phyloP scores from a whole-genome alignment of 1,140 invertebrate species.

The Uloborus diversus region DNA sequence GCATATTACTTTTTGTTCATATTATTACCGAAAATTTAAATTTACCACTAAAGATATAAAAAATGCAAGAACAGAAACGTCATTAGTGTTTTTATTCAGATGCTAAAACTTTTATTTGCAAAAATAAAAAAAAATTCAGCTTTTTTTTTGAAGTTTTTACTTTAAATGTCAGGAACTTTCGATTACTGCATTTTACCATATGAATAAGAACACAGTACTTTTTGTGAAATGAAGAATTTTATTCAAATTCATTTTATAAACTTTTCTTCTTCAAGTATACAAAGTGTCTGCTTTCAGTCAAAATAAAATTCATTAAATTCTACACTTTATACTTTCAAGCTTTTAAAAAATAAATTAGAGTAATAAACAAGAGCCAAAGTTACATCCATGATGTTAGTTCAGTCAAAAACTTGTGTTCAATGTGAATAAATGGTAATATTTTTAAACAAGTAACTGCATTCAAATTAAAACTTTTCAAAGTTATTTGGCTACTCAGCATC shows the following conservation, averaged over 20 bases:
- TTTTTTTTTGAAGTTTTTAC: too few species aligned
- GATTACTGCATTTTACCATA: too few species aligned
- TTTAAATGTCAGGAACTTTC: too few species aligned
- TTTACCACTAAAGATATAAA: too few species aligned
- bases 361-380: constrained; percentile 47
- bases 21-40: too few species aligned
- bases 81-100: too few species aligned
- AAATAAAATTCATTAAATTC: constrained; percentile 44
- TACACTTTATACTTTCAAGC: constrained; percentile 29
- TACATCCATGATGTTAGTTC: constrained; percentile 50
- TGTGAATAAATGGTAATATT: not conserved
- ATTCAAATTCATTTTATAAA: constrained; percentile 56
- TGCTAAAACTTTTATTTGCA: too few species aligned
- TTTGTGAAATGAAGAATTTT: constrained; percentile 54
- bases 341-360: constrained; percentile 49
- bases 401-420: constrained; percentile 15
- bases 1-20: too few species aligned
- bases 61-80: too few species aligned
- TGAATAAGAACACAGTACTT: not conserved
- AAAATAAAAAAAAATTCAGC: too few species aligned
- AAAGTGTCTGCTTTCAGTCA: constrained; percentile 57
- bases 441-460: constrained; percentile 20
- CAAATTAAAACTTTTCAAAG: not conserved
- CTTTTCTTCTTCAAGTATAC: constrained; percentile 54
- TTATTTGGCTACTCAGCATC: not conserved